These are phyloP conservation scores for Acleris laterana DNA, from an alignment of 2,888 invertebrate genomes.

Conservation along the genomic window DNA sequence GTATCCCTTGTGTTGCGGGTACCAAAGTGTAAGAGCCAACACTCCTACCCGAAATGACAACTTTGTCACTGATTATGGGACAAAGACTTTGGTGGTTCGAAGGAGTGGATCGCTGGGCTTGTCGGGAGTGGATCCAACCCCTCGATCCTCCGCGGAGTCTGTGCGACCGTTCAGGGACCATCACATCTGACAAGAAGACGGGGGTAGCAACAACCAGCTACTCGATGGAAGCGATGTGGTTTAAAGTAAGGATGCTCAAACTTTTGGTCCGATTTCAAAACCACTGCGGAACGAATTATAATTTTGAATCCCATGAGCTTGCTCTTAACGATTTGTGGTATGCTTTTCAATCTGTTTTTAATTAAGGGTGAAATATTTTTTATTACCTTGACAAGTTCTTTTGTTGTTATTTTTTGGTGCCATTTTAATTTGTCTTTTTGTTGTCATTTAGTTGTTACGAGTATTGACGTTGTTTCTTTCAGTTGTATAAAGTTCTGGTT, in stretches of 20 bases:
- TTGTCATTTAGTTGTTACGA: neutral
- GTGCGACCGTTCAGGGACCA: conserved; percentile 86
- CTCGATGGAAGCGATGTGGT: conserved; percentile 77
- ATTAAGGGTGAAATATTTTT: neutral
- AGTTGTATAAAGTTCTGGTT: conserved; percentile 39
- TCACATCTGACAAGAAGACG: conserved; percentile 81
- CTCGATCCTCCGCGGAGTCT: conserved; percentile 87
- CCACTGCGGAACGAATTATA: conserved; percentile 27
- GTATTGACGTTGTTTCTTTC: neutral
- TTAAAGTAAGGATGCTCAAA: conserved; percentile 42
- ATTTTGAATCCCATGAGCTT: conserved; percentile 21
- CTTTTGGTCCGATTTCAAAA: conserved; percentile 2
- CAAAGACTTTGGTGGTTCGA: conserved; percentile 89
- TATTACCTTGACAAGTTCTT: neutral
- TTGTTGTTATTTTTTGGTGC: conserved; percentile 4
- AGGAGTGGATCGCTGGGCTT: conserved; percentile 88
- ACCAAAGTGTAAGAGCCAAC: conserved; percentile 84
- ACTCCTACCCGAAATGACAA: conserved; percentile 87
- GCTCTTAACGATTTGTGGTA: conserved; percentile 20
- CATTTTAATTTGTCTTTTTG: conserved; percentile 5
- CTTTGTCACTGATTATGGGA: conserved; percentile 89
- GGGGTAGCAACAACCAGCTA: conserved; percentile 70
- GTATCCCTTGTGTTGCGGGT: conserved; percentile 91
- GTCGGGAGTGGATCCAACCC: conserved; percentile 87
- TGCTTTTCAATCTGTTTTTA: conserved; percentile 1